These are phyloP conservation scores for Gymnocypris eckloni DNA, from an alignment of 2,797 vertebrate genomes.

Conservation along the genomic window DNA sequence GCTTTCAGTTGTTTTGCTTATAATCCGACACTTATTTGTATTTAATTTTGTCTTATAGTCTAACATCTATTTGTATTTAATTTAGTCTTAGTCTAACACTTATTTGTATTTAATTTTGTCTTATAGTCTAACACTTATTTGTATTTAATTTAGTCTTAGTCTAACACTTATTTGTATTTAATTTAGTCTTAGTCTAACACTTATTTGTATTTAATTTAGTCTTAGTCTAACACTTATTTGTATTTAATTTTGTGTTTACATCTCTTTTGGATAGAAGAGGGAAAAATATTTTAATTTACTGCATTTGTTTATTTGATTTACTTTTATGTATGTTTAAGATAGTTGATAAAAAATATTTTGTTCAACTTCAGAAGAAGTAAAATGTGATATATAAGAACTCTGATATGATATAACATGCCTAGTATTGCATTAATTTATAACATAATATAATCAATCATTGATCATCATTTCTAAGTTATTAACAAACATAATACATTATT, in stretches of 20 bases:
- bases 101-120: background rate
- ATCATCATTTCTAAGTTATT: too few species aligned
- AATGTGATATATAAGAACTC: background rate
- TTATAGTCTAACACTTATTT: background rate
- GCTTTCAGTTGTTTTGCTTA: conserved; percentile 5
- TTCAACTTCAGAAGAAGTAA: background rate
- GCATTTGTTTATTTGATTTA: background rate
- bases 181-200: background rate
- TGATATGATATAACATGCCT: background rate
- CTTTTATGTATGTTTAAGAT: background rate
- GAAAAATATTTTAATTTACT: background rate
- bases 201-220: background rate
- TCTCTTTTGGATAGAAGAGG: background rate
- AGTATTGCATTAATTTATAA: background rate
- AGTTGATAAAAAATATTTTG: background rate
- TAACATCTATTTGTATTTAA: background rate
- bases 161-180: background rate
- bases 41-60: background rate
- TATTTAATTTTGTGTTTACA: background rate
- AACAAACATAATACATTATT: background rate
- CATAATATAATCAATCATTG: too few species aligned
- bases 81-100: background rate
- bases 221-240: background rate
- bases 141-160: background rate
- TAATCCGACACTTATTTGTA: background rate